These are phyloP conservation scores for Tinamus major DNA, from an alignment of 2,797 vertebrate species.

Conservation along the genomic window DNA sequence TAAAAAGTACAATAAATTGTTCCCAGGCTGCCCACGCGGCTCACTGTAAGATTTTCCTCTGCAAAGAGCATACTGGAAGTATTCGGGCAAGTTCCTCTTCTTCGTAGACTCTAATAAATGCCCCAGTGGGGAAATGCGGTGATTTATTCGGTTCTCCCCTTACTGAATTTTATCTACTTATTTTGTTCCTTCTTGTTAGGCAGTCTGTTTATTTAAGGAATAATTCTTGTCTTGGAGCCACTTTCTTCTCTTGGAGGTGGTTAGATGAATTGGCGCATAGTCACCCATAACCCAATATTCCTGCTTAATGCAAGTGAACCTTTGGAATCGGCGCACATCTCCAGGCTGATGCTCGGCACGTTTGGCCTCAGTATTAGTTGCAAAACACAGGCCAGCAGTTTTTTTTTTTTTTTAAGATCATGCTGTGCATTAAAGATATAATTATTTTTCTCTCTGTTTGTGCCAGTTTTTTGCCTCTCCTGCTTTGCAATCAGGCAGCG, in stretches of 20 bases:
- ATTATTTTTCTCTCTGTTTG: constrained; percentile 9
- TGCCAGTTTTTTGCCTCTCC: not conserved
- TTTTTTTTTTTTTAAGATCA: not conserved
- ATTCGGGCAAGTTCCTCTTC: not conserved
- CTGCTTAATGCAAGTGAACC: not conserved
- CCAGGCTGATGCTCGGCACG: not conserved
- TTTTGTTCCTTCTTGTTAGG: not conserved
- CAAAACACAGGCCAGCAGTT: not conserved
- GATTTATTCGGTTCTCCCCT: not conserved
- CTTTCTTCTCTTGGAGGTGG: not conserved
- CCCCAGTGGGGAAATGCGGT: not conserved
- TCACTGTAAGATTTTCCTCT: not conserved
- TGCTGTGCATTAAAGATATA: not conserved
- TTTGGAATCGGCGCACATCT: rapidly evolving
- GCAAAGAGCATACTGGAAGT: not conserved
- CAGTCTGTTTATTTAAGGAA: not conserved
- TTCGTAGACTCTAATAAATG: not conserved
- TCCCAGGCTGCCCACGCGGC: rapidly evolving
- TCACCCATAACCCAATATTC: not conserved
- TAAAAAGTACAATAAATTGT: not conserved
- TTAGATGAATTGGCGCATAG: not conserved
- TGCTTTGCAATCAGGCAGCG: not conserved
- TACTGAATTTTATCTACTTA: not conserved
- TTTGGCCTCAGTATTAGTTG: constrained; percentile 27
- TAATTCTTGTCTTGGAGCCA: not conserved